These are phyloP conservation scores for Papilio demoleus DNA, from an alignment of 2,888 invertebrate genomes.

Conservation along the genomic window DNA sequence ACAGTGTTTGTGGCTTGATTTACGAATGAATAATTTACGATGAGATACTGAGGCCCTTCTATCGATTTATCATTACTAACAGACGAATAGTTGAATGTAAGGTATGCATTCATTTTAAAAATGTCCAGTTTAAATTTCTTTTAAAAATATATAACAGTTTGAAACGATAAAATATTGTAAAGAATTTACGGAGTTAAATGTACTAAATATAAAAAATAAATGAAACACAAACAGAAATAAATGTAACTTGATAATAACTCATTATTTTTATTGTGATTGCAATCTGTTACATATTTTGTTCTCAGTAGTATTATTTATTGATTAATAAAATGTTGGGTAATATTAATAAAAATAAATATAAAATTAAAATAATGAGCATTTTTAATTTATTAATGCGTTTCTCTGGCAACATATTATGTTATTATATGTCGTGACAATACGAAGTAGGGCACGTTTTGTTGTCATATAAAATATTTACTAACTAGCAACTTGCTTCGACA, in stretches of 20 bases:
- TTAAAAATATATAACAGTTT: no score
- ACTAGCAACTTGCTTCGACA: not conserved
- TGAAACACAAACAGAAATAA: no score
- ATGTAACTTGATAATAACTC: no score
- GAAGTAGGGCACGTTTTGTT: conserved; percentile 1
- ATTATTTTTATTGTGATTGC: no score
- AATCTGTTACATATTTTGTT: no score
- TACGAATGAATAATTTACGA: conserved; percentile 30
- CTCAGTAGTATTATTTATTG: not conserved
- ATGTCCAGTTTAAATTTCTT: no score
- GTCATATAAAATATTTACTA: not conserved
- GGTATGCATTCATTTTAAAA: no score
- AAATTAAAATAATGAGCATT: not conserved
- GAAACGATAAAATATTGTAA: no score
- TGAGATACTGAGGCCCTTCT: not conserved
- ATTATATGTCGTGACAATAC: not conserved
- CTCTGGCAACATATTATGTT: not conserved
- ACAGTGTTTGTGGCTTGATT: not conserved
- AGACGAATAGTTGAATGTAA: not conserved
- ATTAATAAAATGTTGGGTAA: not conserved
- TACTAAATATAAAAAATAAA: no score
- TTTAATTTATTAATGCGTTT: not conserved
- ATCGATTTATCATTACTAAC: conserved; percentile 35
- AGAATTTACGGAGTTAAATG: no score
- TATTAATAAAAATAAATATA: not conserved